phyloP scores from a whole-genome alignment of 2,113 vertebrate genomes.

The Sitta europaea region DNA sequence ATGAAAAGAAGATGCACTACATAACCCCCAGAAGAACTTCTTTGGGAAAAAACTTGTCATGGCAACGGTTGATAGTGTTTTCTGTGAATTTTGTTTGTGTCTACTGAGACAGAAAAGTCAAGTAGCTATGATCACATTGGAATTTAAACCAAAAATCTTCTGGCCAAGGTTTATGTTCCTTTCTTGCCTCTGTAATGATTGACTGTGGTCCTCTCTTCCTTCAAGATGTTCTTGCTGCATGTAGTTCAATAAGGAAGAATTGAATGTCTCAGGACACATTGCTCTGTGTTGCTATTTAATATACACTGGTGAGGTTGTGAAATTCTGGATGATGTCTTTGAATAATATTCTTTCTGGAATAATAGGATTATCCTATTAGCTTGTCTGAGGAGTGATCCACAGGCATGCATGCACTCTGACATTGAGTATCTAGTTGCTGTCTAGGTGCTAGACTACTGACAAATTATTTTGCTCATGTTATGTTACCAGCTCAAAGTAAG shows the following conservation, averaged over 20 bases:
- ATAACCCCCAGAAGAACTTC: not conserved
- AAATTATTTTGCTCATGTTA: not conserved
- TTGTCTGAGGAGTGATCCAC: not conserved
- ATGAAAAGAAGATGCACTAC: not conserved
- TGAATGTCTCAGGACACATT: not conserved
- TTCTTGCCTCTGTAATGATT: not conserved
- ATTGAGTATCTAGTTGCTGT: not conserved
- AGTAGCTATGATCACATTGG: not conserved
- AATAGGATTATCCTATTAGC: not conserved
- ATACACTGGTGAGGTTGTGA: fast-evolving
- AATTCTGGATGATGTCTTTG: not conserved
- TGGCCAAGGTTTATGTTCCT: not conserved
- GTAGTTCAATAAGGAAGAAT: not conserved
- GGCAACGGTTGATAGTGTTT: not conserved
- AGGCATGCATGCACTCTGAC: not conserved
- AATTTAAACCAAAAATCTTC: not conserved
- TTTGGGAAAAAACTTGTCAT: fast-evolving
- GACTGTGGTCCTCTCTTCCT: not conserved
- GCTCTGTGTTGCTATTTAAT: not conserved
- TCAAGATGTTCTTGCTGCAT: not conserved
- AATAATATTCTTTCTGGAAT: not conserved
- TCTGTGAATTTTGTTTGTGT: not conserved
- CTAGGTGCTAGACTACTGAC: not conserved
- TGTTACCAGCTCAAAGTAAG: not conserved
- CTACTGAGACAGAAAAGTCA: not conserved